Percentiles rank a stretch among this genome's conserved stretches.
Evolutionary conservation across 1,140 invertebrate genomes (phyloP).

Genomic region (Bombus pyrosoma): DNA sequence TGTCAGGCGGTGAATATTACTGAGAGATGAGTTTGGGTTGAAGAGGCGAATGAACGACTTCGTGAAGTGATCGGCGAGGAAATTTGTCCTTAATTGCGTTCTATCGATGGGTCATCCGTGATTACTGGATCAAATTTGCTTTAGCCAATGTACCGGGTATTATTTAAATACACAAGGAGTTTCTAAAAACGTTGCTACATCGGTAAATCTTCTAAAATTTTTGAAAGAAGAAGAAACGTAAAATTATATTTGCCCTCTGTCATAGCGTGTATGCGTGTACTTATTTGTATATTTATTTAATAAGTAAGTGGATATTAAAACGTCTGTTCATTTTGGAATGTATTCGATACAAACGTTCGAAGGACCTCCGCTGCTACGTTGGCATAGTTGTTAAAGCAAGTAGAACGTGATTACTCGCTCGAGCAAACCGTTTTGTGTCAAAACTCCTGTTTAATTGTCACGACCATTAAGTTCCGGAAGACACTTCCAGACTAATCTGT

Average conservation of each 20-base stretch:
- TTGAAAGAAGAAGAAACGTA: not conserved
- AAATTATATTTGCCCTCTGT: no score
- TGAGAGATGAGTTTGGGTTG: no score
- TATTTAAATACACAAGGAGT: no score
- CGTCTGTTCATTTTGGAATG: not conserved
- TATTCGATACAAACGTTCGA: not conserved
- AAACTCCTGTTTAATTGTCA: constrained; percentile 49
- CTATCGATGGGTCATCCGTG: not conserved
- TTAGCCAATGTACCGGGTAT: not conserved
- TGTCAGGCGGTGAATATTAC: not conserved
- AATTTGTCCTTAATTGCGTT: not conserved
- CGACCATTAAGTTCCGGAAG: constrained; percentile 33
- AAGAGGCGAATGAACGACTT: not conserved
- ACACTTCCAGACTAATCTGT: constrained; percentile 37
- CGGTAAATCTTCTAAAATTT: not conserved
- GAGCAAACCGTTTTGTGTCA: constrained; percentile 29
- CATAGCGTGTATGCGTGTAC: no score
- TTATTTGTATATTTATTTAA: not conserved
- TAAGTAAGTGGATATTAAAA: not conserved
- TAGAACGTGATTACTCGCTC: constrained; percentile 16
- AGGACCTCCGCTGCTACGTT: no score
- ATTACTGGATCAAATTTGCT: not conserved
- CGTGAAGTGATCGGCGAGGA: not conserved
- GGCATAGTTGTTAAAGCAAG: not conserved
- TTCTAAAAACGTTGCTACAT: not conserved